A percentile compares a stretch with the other conserved stretches of the same genome.
Evolutionary conservation across 2,113 vertebrate species (phyloP).

Genomic region (Pithys albifrons): DNA sequence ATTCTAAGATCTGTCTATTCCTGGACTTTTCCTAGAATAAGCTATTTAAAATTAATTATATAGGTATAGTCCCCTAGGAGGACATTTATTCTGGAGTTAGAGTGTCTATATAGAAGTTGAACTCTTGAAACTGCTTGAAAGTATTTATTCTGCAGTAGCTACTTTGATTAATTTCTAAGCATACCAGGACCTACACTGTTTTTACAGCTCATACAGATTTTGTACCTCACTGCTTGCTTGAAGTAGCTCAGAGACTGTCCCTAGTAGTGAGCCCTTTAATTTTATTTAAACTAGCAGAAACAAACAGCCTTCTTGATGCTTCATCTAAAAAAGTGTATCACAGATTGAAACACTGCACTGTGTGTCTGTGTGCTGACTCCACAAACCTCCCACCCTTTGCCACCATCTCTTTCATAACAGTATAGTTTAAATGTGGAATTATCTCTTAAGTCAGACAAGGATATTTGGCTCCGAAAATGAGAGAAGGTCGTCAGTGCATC

Average conservation of each 20-base stretch:
- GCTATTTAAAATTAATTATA: background rate
- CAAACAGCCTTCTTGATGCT: background rate
- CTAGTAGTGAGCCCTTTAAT: background rate
- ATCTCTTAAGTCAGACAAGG: background rate
- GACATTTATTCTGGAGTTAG: background rate
- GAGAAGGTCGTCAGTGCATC: background rate
- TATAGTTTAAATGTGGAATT: conserved; percentile 3
- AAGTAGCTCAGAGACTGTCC: background rate
- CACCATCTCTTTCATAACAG: background rate
- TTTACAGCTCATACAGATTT: background rate
- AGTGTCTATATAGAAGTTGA: background rate
- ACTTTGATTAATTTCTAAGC: background rate
- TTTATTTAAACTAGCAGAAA: background rate
- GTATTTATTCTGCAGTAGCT: background rate
- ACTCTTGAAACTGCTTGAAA: conserved; percentile 1
- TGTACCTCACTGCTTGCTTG: background rate
- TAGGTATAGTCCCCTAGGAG: background rate
- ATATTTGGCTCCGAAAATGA: background rate
- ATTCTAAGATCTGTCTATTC: background rate
- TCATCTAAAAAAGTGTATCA: background rate
- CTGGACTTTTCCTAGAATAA: background rate
- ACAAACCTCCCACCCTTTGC: background rate
- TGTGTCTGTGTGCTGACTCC: background rate
- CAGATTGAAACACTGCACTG: background rate
- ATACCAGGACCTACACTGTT: background rate